Evolutionary conservation across 2,113 vertebrate genomes (phyloP).

Genomic region (Brevimyrus niger): DNA sequence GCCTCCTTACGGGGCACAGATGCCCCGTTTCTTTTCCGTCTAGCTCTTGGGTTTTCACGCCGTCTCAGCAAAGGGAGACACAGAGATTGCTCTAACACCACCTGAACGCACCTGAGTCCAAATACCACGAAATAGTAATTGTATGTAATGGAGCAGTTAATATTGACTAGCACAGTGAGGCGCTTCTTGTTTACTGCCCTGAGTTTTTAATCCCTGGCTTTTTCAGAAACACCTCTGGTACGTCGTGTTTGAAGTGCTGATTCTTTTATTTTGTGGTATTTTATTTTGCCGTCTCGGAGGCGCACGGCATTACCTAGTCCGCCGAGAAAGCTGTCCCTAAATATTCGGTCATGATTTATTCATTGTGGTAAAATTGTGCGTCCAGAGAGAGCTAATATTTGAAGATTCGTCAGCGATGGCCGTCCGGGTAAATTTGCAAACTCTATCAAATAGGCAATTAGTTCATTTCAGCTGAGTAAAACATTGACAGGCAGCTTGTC

Average conservation of each 20-base stretch:
- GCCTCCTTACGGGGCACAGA: not conserved
- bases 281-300: not conserved
- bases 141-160: not conserved
- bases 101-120: not conserved
- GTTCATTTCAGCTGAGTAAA: not conserved
- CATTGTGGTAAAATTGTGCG: not conserved
- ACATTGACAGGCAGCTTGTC: not conserved
- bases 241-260: not conserved
- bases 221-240: not conserved
- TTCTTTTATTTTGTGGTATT: not conserved
- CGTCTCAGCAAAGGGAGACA: not conserved
- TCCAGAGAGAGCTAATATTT: conserved; percentile 3
- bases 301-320: not conserved
- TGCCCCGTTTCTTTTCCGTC: not conserved
- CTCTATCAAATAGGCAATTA: conserved; percentile 11
- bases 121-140: not conserved
- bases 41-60: not conserved
- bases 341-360: not conserved
- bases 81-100: not conserved
- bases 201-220: not conserved
- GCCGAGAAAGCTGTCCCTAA: not conserved
- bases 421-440: not conserved
- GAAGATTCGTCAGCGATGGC: not conserved
- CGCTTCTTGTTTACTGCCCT: not conserved
- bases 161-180: not conserved